Conservation (phyloP, 2,113 vertebrate genomes). For the Pterocles orientalis region DNA sequence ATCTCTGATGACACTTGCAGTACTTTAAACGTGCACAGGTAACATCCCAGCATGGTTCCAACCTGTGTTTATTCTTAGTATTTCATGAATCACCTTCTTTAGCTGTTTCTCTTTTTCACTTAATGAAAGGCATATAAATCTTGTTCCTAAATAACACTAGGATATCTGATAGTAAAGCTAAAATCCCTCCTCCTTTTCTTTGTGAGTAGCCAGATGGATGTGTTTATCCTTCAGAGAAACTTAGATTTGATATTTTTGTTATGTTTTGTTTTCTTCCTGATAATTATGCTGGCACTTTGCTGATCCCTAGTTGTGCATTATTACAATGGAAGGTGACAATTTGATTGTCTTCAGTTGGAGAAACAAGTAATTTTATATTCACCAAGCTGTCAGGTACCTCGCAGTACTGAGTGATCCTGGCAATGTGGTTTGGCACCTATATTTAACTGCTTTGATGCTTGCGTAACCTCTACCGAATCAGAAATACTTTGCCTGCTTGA, state of each 20-base stretch:
- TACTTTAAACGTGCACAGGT: neutral
- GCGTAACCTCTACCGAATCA: constrained; percentile 76
- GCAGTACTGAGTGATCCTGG: constrained; percentile 86
- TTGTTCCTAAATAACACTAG: constrained; percentile 50
- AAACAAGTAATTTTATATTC: constrained; percentile 91
- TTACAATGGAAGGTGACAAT: constrained; percentile 93
- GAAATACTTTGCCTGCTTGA: constrained; percentile 74
- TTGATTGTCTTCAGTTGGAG: constrained; percentile 94
- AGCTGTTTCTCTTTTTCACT: constrained; percentile 53
- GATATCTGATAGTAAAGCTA: constrained; percentile 58
- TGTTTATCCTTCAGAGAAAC: constrained; percentile 72
- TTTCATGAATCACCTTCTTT: constrained; percentile 46
- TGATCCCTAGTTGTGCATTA: constrained; percentile 83
- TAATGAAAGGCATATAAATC: constrained; percentile 54
- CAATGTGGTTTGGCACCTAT: constrained; percentile 89
- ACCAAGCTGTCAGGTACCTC: constrained; percentile 90
- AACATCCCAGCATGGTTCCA: neutral
- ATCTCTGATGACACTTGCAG: neutral
- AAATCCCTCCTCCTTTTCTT: neutral
- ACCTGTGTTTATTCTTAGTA: constrained; percentile 37
- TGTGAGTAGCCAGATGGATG: constrained; percentile 56
- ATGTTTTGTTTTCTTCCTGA: constrained; percentile 73
- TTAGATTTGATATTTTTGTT: constrained; percentile 74
- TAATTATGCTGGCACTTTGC: constrained; percentile 81
- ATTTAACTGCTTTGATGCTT: constrained; percentile 82